Conservation (phyloP, 2,797 vertebrate species). For the Apodemus agrarius region DNA sequence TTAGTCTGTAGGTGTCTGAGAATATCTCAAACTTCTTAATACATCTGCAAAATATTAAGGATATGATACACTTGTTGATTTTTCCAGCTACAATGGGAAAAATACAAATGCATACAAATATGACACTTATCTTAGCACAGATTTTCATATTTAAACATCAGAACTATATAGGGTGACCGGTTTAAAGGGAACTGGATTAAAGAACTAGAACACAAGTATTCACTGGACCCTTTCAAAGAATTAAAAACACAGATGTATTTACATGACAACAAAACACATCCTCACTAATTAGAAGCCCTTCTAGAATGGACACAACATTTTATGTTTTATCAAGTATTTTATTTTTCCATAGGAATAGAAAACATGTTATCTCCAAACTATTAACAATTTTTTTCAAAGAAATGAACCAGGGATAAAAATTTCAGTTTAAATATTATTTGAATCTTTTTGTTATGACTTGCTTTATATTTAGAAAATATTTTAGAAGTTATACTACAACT, state of each 20-base stretch:
- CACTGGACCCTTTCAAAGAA: neutral
- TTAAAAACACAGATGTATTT: neutral
- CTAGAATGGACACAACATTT: neutral
- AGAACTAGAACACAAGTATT: neutral
- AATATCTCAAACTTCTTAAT: neutral
- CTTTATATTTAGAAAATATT: neutral
- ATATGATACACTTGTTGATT: neutral
- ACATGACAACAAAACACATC: neutral
- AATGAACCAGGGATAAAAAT: neutral
- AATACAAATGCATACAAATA: neutral
- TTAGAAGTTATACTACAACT: neutral
- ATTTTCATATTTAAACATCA: neutral
- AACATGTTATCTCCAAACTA: neutral
- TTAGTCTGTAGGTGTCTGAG: neutral
- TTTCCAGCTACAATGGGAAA: neutral
- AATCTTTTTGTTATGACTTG: neutral
- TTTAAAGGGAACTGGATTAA: neutral
- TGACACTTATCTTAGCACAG: neutral
- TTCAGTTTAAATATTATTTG: neutral
- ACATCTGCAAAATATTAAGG: neutral
- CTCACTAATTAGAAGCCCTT: neutral
- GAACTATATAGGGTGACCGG: neutral
- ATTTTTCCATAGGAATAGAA: neutral
- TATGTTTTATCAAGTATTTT: neutral
- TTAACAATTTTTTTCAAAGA: neutral